Conservation (phyloP, 2,888 invertebrate species). For the Diaperis boleti region DNA sequence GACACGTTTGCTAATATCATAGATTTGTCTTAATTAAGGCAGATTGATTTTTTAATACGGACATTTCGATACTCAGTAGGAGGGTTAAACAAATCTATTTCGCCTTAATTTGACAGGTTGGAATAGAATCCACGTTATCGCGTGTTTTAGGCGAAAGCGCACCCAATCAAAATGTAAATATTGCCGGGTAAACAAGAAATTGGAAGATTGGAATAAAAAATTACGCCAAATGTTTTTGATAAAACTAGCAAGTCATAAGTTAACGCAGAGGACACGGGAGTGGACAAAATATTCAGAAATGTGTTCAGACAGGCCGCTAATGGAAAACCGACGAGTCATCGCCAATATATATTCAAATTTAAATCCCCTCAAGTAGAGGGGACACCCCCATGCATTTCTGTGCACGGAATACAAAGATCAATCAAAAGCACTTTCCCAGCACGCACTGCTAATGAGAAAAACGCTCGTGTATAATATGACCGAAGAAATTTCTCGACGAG, state of each 20-base stretch:
- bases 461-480: conserved; percentile 21
- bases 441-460: conserved; percentile 44
- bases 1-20: conserved; percentile 46
- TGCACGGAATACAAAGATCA: conserved; percentile 62
- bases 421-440: conserved; percentile 56
- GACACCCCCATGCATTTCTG: conserved; percentile 55
- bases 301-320: conserved; percentile 47
- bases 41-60: conserved; percentile 39
- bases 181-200: conserved; percentile 4
- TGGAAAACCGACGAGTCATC: conserved; percentile 59
- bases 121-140: conserved; percentile 20
- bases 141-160: conserved; percentile 24
- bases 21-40: conserved; percentile 45
- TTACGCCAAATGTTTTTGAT: too few species aligned
- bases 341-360: conserved; percentile 65
- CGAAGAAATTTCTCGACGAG: conserved; percentile 35
- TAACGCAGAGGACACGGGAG: too few species aligned
- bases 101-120: conserved; percentile 39
- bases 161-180: conserved; percentile 18
- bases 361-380: conserved; percentile 55
- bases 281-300: conserved; percentile 49
- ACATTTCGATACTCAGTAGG: background rate
- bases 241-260: conserved; percentile 47
- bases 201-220: conserved; percentile 1
- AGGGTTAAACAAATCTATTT: conserved; percentile 30